Evolutionary conservation across 1,140 invertebrate genomes (phyloP), one percentile per base, ranked within the genome.

Genomic region (Drosophila aff.): DNA sequence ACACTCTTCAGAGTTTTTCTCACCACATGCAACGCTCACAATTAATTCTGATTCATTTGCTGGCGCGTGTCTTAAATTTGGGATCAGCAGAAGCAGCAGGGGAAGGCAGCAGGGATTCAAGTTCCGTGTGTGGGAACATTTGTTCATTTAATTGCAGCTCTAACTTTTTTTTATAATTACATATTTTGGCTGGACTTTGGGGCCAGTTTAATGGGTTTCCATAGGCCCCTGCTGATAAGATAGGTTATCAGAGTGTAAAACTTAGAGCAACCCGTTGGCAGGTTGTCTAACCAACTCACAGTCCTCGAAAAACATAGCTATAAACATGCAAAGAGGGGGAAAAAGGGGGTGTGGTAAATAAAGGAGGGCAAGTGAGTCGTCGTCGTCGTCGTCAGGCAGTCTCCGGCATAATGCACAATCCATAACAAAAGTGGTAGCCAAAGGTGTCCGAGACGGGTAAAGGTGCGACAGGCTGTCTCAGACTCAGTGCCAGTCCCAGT

Each of bases 21-120:
- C 55, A 38, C 28, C 18, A n/a, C 52, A 59, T 69, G 65, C 52
- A 71, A 43, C 10, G 31, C 8, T 21, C 16, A 23, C 46, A 61
- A 73, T 74, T 61, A 74, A 61, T 43, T 74, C 53, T 61, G 71
- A 74, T 38, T 74, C 71, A 74, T 38, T 74, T 61, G 16, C 2
- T 33, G 38, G 71, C 67, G 71, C 71, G 71, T 73, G 69, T 72
- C 69, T 26, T 11, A 31, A 33, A 41, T 23, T 38, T 58, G 9
- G 16, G 49, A 68, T 68, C 36, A 16, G 2, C 21, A 31, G 21
- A 8, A 36, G 21, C 18, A 13, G 28, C 28, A 28, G 28, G 33
- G 36, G 13, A 10, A 52, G 44, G 2, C 21, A 31, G 26, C 28
- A 6, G 13, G 21, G 16, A 26, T n/a, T 4, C 23, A 2, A 44